Evolutionary conservation across 2,888 invertebrate genomes (phyloP), one percentile per base, ranked within the genome.

Genomic region (Itoplectis maculator): DNA sequence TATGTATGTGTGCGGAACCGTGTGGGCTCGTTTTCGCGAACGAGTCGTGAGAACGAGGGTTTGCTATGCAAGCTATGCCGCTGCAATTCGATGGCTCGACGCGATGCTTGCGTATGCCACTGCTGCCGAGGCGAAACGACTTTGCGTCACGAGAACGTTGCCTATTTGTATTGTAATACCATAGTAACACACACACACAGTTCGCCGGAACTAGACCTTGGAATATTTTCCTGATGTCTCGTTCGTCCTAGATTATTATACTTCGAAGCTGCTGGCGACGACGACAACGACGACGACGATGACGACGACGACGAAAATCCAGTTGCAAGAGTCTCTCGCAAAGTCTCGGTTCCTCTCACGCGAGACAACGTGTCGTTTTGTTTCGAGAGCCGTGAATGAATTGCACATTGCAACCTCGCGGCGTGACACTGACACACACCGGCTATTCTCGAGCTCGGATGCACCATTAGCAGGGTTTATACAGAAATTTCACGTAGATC

Each of bases 381-480:
- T 56, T 29, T 18, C 75, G 45, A 61, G 63, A 42, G 7, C 23
- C 9, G n/a, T 18, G 66, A 45, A 35, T 35, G n/a, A 6, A 35
- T 35, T n/a, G 59, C 35, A 42, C 49, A 73, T 68, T 13, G 37
- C 18, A 18, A 81, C 18, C 15, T 23, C 40, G 47, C n/a, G 74
- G 15, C 23, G 40, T 70, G 76, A 65, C 40, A 79, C 29, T 3
- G 3, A 29, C 63, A 61, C 40, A 68, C 49, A 66, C 49, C 68
- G 72, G 45, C 69, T 81, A 73, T 51, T 79, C 83, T 72, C 75
- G 74, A 79, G 82, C 84, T 82, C 81, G 84, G 80, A 69, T 81
- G 85, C 70, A 85, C 86, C 83, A 85, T 86, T 88, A 88, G 88
- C 90, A 90, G 89, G 89, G 88, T 90, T 89, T 88, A 87, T 88